phyloP scores from a whole-genome alignment of 2,888 invertebrate genomes.

The Cryptocheilus praepositus region DNA sequence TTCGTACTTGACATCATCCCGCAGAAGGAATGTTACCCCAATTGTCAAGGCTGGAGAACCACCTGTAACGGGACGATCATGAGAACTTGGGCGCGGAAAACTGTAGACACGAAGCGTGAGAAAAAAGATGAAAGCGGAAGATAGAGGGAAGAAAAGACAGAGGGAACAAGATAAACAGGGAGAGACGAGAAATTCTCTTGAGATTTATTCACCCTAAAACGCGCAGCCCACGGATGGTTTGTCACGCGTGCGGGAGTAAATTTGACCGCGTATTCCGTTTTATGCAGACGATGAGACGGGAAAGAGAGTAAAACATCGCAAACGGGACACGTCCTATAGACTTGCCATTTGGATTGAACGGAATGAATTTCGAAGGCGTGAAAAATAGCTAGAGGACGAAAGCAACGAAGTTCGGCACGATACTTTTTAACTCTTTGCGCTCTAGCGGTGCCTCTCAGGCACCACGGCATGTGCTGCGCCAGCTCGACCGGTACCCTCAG shows the following conservation, averaged over 20 bases:
- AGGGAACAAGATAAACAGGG: background rate
- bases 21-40: background rate
- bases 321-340: too few species aligned
- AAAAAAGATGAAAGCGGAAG: slow-evolving; percentile 12
- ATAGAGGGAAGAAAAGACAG: background rate
- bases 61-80: slow-evolving; percentile 22
- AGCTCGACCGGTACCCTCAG: too few species aligned
- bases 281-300: too few species aligned
- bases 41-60: slow-evolving; percentile 13
- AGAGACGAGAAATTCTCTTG: slow-evolving; percentile 12
- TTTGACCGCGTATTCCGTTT: slow-evolving; percentile 24
- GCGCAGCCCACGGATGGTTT: slow-evolving; percentile 19
- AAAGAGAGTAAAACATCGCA: too few species aligned
- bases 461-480: too few species aligned
- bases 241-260: slow-evolving; percentile 28
- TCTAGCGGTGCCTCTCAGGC: too few species aligned
- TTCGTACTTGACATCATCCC: background rate
- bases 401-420: too few species aligned
- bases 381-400: too few species aligned
- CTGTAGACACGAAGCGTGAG: slow-evolving; percentile 10
- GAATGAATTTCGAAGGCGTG: too few species aligned
- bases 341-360: too few species aligned
- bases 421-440: too few species aligned
- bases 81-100: background rate
- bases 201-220: slow-evolving; percentile 33